Conservation (phyloP, 1,140 invertebrate species). For the Nymphalis io region DNA sequence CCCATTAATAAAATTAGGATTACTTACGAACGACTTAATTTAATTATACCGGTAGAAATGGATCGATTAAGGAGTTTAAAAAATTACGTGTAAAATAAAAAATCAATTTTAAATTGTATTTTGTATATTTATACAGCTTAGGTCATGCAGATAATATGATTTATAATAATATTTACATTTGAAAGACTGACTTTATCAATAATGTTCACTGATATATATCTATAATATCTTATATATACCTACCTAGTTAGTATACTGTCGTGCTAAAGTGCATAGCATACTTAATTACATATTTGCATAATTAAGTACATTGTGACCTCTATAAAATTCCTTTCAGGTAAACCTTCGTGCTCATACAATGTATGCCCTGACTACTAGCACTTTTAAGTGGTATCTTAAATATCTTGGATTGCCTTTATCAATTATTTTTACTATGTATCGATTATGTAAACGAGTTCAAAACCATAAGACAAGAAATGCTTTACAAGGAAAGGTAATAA, state of each 20-base stretch:
- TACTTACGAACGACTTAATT: too few species aligned
- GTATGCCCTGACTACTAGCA: conserved; percentile 26
- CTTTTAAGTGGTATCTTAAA: conserved; percentile 55
- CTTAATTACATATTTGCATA: conserved; percentile 20
- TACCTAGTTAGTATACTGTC: background rate
- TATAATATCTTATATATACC: background rate
- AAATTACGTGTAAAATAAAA: too few species aligned
- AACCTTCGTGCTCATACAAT: conserved; percentile 26
- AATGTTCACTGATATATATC: background rate
- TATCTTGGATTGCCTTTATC: conserved; percentile 59
- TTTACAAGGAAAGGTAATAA: conserved; percentile 61
- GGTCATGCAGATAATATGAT: too few species aligned
- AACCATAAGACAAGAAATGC: conserved; percentile 48
- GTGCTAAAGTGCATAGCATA: background rate
- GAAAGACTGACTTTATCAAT: too few species aligned
- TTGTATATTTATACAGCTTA: too few species aligned
- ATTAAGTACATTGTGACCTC: conserved; percentile 13
- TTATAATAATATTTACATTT: too few species aligned
- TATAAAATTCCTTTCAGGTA: conserved; percentile 13
- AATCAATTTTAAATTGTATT: too few species aligned
- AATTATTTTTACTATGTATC: conserved; percentile 50
- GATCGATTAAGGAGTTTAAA: too few species aligned
- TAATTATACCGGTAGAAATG: too few species aligned
- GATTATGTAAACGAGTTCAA: conserved; percentile 40
- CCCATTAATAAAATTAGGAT: too few species aligned